These are phyloP conservation scores for Scalopus aquaticus DNA, from an alignment of 2,113 vertebrate genomes.

Conservation along the genomic window DNA sequence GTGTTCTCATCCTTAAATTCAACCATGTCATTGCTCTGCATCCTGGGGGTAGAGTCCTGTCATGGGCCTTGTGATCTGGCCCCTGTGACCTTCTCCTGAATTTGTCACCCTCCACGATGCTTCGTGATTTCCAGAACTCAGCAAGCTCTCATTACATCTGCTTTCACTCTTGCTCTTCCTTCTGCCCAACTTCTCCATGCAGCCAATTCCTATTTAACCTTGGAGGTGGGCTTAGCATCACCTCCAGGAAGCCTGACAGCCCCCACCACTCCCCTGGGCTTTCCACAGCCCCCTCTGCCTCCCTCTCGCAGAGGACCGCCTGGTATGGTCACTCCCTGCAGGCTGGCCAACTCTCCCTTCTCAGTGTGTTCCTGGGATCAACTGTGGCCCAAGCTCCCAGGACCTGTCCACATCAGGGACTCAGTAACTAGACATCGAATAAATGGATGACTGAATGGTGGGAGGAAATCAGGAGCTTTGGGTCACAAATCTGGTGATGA, in stretches of 20 bases:
- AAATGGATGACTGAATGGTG: background rate
- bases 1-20: background rate
- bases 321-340: fast-evolving
- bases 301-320: background rate
- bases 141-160: background rate
- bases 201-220: background rate
- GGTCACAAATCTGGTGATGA: background rate
- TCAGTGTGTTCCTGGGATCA: background rate
- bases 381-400: background rate
- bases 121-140: background rate
- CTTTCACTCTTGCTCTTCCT: background rate
- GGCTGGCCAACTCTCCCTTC: background rate
- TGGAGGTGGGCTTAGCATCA: background rate
- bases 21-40: background rate
- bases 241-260: background rate
- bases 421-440: background rate
- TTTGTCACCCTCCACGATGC: fast-evolving
- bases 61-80: background rate
- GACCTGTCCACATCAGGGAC: background rate
- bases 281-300: background rate
- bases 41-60: background rate
- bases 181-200: background rate
- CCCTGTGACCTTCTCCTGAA: background rate
- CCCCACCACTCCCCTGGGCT: background rate
- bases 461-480: background rate